These are phyloP conservation scores for Eriocheir sinensis DNA, from an alignment of 1,140 invertebrate species.

Conservation along the genomic window DNA sequence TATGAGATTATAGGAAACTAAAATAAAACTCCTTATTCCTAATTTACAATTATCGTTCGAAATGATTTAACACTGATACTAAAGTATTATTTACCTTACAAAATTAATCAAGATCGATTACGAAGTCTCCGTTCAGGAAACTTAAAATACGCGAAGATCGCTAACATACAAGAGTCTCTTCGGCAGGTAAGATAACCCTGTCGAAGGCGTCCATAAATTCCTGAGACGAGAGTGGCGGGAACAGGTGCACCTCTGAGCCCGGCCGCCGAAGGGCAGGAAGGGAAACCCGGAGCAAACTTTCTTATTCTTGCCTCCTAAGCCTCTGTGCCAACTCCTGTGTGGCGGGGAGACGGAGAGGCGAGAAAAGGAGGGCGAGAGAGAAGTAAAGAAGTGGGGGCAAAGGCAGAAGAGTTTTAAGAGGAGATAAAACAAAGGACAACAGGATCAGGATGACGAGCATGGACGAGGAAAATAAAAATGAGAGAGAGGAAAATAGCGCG, in stretches of 20 bases:
- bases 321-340: background rate
- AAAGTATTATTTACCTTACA: no score
- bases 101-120: no score
- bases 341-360: background rate
- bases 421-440: background rate
- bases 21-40: no score
- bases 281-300: background rate
- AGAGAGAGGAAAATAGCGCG: background rate
- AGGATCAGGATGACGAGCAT: background rate
- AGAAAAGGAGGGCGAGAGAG: background rate
- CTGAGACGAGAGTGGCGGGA: background rate
- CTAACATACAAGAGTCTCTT: background rate
- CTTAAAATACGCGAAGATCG: background rate
- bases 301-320: background rate
- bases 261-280: background rate
- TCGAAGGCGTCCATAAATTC: background rate
- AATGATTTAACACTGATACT: no score
- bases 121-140: background rate
- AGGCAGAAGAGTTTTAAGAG: background rate
- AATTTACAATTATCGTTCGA: no score
- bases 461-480: background rate
- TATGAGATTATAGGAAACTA: no score
- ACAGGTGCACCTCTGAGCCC: background rate
- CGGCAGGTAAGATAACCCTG: constrained; percentile 1
- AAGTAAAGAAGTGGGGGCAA: background rate